Evolutionary conservation across 2,797 vertebrate species (phyloP).

Genomic region (Hippopotamyrus pictus): DNA sequence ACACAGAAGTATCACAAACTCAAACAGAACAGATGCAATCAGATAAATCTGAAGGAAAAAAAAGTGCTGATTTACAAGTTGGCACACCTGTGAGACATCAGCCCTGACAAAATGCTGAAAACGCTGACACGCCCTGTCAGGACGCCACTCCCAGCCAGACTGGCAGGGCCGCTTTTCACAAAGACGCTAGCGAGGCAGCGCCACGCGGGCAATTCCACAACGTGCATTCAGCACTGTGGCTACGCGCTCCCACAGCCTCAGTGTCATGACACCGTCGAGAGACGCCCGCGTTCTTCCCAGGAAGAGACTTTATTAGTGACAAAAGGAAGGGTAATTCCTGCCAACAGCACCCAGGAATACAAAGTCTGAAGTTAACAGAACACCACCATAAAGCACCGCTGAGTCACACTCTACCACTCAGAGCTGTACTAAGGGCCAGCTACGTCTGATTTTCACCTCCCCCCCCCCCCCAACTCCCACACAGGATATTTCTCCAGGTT

Average conservation of each 20-base stretch:
- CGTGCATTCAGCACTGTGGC: not conserved
- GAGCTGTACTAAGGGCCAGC: not conserved
- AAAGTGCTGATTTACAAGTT: not conserved
- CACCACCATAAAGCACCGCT: not conserved
- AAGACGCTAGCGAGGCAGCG: not conserved
- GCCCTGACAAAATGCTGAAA: slow-evolving; percentile 37
- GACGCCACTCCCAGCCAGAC: slow-evolving; percentile 45
- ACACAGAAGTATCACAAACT: not conserved
- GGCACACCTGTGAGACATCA: slow-evolving; percentile 49
- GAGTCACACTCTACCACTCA: not conserved
- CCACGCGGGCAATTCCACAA: not conserved
- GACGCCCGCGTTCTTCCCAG: not conserved
- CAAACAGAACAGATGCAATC: not conserved
- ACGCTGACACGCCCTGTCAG: slow-evolving; percentile 32
- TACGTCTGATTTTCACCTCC: not conserved
- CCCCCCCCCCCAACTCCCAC: not conserved
- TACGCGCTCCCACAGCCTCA: not conserved
- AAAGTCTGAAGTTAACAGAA: not conserved
- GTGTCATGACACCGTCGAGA: not conserved
- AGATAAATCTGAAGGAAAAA: not conserved
- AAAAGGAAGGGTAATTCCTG: not conserved
- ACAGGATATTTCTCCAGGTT: not conserved
- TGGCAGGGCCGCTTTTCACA: slow-evolving; percentile 60
- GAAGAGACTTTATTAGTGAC: not conserved
- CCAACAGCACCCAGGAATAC: not conserved